Evolutionary conservation across 1,140 invertebrate genomes (phyloP).

Genomic region (Drosophila orena): DNA sequence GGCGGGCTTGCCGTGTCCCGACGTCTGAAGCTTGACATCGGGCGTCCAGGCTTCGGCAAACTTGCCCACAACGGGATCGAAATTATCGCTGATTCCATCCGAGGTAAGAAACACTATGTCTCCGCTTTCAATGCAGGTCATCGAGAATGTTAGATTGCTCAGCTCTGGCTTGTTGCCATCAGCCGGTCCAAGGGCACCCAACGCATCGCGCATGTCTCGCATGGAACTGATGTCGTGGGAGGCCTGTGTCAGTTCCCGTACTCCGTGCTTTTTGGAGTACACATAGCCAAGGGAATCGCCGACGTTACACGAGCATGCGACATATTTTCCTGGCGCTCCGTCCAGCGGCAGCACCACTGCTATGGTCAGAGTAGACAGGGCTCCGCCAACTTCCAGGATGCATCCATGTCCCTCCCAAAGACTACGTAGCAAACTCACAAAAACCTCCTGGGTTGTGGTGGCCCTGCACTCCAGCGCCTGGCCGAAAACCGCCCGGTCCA

Average conservation of each 20-base stretch:
- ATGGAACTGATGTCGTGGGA: conserved; percentile 96
- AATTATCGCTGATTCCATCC: conserved; percentile 97
- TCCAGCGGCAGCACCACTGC: conserved; percentile 90
- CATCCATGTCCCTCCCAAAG: conserved; percentile 95
- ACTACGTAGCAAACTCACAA: conserved; percentile 91
- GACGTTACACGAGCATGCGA: conserved; percentile 96
- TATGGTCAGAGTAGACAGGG: conserved; percentile 94
- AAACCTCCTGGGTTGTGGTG: conserved; percentile 88
- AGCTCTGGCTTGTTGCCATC: conserved; percentile 95
- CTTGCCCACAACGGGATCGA: conserved; percentile 97
- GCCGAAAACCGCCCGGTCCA: conserved; percentile 91
- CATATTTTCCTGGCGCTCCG: conserved; percentile 86
- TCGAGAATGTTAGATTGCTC: conserved; percentile 95
- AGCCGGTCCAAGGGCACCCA: conserved; percentile 95
- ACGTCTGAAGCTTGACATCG: conserved; percentile 70
- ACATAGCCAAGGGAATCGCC: conserved; percentile 96
- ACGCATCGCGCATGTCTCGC: conserved; percentile 95
- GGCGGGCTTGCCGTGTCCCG: conserved; percentile 17
- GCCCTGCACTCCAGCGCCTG: conserved; percentile 68
- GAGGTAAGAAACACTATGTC: conserved; percentile 96
- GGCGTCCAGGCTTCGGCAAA: conserved; percentile 88
- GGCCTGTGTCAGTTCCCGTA: conserved; percentile 91
- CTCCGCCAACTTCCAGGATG: conserved; percentile 94
- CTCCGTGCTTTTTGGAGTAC: conserved; percentile 91
- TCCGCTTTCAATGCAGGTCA: conserved; percentile 93